Base-by-base conservation (phyloP, 2,113 vertebrate genomes). In the Arenaria interpres region DNA sequence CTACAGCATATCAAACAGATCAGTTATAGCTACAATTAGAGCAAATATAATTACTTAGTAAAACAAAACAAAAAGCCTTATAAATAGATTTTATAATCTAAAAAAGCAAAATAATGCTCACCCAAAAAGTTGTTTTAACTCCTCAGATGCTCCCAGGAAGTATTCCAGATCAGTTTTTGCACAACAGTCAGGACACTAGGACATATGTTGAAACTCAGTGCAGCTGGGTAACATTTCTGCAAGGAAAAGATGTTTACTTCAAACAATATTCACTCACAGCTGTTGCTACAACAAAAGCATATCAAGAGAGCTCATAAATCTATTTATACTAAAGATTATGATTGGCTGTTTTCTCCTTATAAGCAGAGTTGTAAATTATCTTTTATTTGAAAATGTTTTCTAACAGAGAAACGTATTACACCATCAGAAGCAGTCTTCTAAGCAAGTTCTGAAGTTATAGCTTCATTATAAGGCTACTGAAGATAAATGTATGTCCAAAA, bases 111-210 rank as follows among this genome's bases (percentile, higher is more conserved):
- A 57, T 1, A 51, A 41, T 30, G 8, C 45, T 48, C 15, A 80
- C n/a, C n/a, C 27, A 13, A 67, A 72, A 67, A 83, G 20, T 20
- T n/a, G 24, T 27, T 87, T 93, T 88, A 92, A 89, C 69, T 95
- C 54, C 66, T 79, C 71, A 43, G 27, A 90, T 88, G 35, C 56
- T 24, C 48, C 16, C 68, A 86, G 74, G 80, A 92, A 78, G 48
- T 89, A 59, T 93, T 96, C 68, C 62, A 60, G 50, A 90, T 30
- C 39, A 90, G 18, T 45, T 93, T 96, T 92, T 93, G 63, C 84
- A 59, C 73, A 88, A 17, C 18, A 89, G 53, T 68, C 43, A 68
- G 48, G 77, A 90, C 74, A 51, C 10, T 72, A 69, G 83, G 50
- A 83, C 24, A 20, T 45, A 37, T 7, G 20, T 8, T 76, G 35